Percentiles rank a stretch among this genome's conserved stretches.
Evolutionary conservation across 1,140 invertebrate genomes (phyloP).

Genomic region (Teleopsis dalmanni): DNA sequence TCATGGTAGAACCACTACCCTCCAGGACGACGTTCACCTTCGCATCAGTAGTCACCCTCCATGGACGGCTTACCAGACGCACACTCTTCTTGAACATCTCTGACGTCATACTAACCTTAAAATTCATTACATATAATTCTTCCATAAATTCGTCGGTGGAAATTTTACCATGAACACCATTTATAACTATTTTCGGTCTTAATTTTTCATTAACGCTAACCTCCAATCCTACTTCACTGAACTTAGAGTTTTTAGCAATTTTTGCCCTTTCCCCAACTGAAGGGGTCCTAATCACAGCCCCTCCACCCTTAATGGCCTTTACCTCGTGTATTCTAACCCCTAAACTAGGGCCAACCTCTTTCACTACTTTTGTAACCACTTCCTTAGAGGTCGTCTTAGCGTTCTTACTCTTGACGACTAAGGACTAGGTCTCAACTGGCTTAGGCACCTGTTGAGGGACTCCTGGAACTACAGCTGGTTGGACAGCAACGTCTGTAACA

Average conservation of each 20-base stretch:
- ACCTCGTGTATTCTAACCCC: constrained; percentile 10
- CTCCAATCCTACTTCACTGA: constrained; percentile 2
- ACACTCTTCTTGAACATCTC: background rate
- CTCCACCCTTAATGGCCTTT: constrained; percentile 1
- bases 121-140: background rate
- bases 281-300: constrained; percentile 6
- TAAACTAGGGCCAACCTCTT: constrained; percentile 7
- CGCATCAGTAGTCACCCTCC: background rate
- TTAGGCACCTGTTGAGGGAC: background rate
- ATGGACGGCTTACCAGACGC: background rate
- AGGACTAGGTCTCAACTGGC: constrained; percentile 11
- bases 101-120: background rate
- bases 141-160: background rate
- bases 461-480: background rate
- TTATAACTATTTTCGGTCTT: background rate
- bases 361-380: background rate
- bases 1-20: background rate
- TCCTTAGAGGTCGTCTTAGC: background rate
- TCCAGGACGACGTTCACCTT: background rate
- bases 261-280: constrained; percentile 3
- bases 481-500: background rate
- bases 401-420: constrained; percentile 8
- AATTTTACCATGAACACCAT: background rate
- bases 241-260: background rate
- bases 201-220: background rate